Conservation (phyloP, 2,113 vertebrate species). For the Labrus mixtus region DNA sequence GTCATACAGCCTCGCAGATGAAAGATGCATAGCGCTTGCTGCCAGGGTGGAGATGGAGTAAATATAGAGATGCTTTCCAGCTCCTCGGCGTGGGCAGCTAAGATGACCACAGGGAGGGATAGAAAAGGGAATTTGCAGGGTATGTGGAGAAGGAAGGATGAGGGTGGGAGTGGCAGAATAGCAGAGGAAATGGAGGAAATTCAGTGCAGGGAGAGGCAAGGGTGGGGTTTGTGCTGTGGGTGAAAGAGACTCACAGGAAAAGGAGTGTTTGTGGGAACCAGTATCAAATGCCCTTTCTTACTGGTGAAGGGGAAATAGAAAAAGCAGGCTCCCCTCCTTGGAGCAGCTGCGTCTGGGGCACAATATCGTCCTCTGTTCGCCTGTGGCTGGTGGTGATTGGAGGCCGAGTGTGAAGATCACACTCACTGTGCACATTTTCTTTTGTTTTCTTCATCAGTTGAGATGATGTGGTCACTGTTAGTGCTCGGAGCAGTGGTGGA, state of each 20-base stretch:
- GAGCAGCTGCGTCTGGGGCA: conserved; percentile 73
- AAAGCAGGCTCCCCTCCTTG: conserved; percentile 51
- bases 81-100: conserved; percentile 57
- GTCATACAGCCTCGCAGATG: conserved; percentile 70
- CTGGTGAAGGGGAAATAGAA: conserved; percentile 51
- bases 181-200: conserved; percentile 39
- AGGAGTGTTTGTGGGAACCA: conserved; percentile 47
- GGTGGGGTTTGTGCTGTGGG: conserved; percentile 34
- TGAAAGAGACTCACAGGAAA: conserved; percentile 36
- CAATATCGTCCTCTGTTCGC: conserved; percentile 72
- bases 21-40: conserved; percentile 76
- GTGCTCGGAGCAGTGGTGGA: not conserved
- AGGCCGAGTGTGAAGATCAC: conserved; percentile 45
- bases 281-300: conserved; percentile 58
- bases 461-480: conserved; percentile 45
- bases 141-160: conserved; percentile 28
- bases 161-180: conserved; percentile 31
- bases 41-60: conserved; percentile 65
- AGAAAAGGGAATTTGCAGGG: conserved; percentile 49
- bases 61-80: conserved; percentile 71
- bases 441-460: conserved; percentile 61
- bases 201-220: conserved; percentile 33
- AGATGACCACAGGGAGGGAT: conserved; percentile 65
- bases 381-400: conserved; percentile 68
- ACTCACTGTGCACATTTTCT: conserved; percentile 34